Evolutionary conservation across 2,113 vertebrate genomes (phyloP).

Genomic region (Ceyx melanurus): DNA sequence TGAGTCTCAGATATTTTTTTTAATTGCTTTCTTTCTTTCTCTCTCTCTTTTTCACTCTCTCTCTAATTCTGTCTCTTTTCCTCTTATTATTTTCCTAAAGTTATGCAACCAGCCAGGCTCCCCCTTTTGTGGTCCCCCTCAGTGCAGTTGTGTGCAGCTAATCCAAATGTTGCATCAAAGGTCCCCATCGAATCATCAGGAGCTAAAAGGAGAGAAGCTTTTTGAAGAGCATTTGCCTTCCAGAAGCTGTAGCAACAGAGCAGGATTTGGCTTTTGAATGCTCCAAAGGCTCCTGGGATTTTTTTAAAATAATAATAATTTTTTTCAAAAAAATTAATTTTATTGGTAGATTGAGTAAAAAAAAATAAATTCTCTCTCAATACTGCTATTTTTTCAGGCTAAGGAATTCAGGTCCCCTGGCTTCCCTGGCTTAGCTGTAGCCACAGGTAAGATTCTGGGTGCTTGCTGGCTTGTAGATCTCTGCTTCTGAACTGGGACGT

Average conservation of each 20-base stretch:
- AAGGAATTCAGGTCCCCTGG: slow-evolving; percentile 74
- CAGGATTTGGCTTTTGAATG: slow-evolving; percentile 63
- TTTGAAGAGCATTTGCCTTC: slow-evolving; percentile 56
- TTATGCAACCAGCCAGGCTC: slow-evolving; percentile 59
- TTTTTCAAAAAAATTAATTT: not conserved
- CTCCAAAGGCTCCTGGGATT: slow-evolving; percentile 69
- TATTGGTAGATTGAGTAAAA: slow-evolving; percentile 30
- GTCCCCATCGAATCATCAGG: slow-evolving; percentile 61
- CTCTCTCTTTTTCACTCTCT: slow-evolving; percentile 16
- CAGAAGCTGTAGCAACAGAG: slow-evolving; percentile 72
- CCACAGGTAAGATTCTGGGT: slow-evolving; percentile 83
- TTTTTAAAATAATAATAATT: not conserved
- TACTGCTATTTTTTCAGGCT: slow-evolving; percentile 60
- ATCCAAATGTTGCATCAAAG: slow-evolving; percentile 68
- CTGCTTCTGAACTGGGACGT: slow-evolving; percentile 84
- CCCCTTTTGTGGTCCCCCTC: slow-evolving; percentile 61
- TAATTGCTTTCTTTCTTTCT: slow-evolving; percentile 29
- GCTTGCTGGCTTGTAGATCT: slow-evolving; percentile 76
- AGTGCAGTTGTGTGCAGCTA: slow-evolving; percentile 62
- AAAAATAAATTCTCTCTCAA: slow-evolving; percentile 35
- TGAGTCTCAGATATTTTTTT: slow-evolving; percentile 73
- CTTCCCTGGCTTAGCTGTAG: slow-evolving; percentile 73
- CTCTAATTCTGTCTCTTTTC: slow-evolving; percentile 36
- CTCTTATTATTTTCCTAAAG: slow-evolving; percentile 67
- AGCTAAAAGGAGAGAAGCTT: slow-evolving; percentile 55